Base-by-base conservation (phyloP, 2,888 invertebrate genomes). In the Cantharis flavilabris region DNA sequence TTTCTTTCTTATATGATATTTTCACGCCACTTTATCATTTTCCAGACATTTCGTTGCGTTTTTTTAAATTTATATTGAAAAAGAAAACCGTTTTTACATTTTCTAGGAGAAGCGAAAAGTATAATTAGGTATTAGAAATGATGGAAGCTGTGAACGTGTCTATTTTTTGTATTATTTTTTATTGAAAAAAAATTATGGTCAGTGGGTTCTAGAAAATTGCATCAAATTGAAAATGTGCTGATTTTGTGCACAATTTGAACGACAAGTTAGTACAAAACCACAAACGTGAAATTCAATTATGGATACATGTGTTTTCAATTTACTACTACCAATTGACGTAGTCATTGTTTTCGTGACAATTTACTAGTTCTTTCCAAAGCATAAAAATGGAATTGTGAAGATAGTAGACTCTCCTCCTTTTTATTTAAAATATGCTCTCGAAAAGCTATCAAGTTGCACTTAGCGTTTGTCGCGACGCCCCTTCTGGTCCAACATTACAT, bases 251-350 rank as follows among this genome's bases (percentile, higher is more conserved):
- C 82, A 84, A 82, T 84, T 83, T 78, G 73, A 75, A 71, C 84
- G 85, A 84, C 85, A 84, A 82, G 82, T 83, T 82, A 85, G 49
- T 84, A 83, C 84, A 83, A 83, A 82, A 82, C 82, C 83, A 84
- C 85, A 84, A 84, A 84, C 83, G 83, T 81, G 77, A 71, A 86
- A 84, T 84, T 83, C 83, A 85, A 85, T 85, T 83, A 84, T 83
- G 76, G 67, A 71, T 49, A 76, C 80, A 82, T 82, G 82, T 82
- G 82, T 82, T 80, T 77, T 79, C 79, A 80, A 80, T 82, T 82
- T 80, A 74, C 77, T 70, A 77, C 74, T 76, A 75, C 77, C 82
- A 81, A 84, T 81, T 82, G 82, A 83, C 82, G 83, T 84, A 82
- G 80, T 80, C 79, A 75, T 72, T 76, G 79, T 79, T 82, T 79